Evolutionary conservation across 2,888 invertebrate species (phyloP).

Genomic region (Drosophila meridiana): DNA sequence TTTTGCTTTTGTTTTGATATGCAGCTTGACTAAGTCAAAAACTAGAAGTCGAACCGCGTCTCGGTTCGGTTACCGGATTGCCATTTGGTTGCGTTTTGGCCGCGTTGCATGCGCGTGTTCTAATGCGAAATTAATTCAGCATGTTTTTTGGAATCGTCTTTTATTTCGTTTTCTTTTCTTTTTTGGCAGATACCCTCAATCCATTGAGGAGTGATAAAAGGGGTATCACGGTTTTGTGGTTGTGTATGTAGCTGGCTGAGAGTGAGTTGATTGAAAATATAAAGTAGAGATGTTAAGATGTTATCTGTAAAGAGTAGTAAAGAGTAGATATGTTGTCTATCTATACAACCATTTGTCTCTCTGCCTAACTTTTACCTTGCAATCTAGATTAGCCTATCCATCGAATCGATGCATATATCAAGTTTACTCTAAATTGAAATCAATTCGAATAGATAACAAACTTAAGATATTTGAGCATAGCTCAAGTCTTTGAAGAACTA

Average conservation of each 20-base stretch:
- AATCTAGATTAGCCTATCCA: no score
- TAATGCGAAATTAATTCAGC: constrained; percentile 79
- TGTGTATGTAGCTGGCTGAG: background rate
- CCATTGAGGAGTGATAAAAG: no score
- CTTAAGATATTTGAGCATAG: background rate
- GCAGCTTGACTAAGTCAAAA: constrained; percentile 42
- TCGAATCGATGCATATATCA: no score
- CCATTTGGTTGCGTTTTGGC: constrained; percentile 70
- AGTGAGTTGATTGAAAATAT: background rate
- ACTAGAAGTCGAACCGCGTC: constrained; percentile 33
- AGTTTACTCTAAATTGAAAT: background rate
- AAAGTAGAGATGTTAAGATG: no score
- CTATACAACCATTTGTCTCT: no score
- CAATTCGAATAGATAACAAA: background rate
- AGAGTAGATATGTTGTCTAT: no score
- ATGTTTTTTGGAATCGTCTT: constrained; percentile 33
- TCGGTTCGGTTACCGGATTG: constrained; percentile 46
- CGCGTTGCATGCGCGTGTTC: constrained; percentile 78
- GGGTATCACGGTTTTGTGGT: background rate
- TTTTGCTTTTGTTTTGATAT: constrained; percentile 9
- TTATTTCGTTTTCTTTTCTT: constrained; percentile 34
- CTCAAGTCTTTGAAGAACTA: background rate
- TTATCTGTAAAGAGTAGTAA: no score
- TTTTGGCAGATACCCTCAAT: background rate
- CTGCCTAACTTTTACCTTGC: no score